Evolutionary conservation across 2,797 vertebrate species (phyloP).

Genomic region (Trachops cirrhosus): DNA sequence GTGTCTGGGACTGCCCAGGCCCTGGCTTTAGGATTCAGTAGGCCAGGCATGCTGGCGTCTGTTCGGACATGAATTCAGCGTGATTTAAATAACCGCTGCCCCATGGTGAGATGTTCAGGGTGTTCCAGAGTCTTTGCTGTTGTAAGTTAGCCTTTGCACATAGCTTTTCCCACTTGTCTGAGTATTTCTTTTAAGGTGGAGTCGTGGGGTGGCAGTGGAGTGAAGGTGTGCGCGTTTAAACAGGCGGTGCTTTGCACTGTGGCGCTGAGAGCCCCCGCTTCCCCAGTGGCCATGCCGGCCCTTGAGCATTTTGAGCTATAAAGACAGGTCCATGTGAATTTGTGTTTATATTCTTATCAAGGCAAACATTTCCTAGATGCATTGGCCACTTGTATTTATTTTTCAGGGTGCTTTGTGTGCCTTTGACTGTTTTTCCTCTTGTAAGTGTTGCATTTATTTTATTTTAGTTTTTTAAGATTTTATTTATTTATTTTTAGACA

Average conservation of each 20-base stretch:
- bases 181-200: not conserved
- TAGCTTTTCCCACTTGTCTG: not conserved
- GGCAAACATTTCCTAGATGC: not conserved
- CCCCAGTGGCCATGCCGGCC: no score
- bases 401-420: not conserved
- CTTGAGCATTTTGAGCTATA: not conserved
- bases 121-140: not conserved
- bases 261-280: rapidly evolving
- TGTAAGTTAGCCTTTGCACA: not conserved
- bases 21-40: not conserved
- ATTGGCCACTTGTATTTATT: not conserved
- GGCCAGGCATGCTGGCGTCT: not conserved
- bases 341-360: not conserved
- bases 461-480: no score
- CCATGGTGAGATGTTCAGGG: not conserved
- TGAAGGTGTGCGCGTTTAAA: not conserved
- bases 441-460: not conserved
- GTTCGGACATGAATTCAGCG: not conserved
- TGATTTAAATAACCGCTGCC: not conserved
- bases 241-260: not conserved
- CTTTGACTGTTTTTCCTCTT: not conserved
- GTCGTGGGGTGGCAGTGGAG: no score
- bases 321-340: not conserved
- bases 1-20: not conserved
- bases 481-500: not conserved